Conservation (phyloP, 2,888 invertebrate genomes). For the Escarpia spicata region DNA sequence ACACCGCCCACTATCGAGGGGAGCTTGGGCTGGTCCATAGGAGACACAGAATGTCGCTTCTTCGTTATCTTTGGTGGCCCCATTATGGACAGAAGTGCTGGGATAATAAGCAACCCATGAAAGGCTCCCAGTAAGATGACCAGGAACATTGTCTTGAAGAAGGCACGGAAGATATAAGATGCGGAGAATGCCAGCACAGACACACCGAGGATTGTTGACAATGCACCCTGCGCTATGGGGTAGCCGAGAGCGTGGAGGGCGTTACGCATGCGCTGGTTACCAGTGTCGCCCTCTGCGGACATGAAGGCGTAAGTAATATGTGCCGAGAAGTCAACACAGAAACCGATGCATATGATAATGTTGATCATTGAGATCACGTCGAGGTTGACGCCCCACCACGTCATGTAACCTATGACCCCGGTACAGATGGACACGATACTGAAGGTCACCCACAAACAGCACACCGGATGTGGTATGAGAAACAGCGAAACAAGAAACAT, state of each 20-base stretch:
- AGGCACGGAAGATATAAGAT: conserved; percentile 31
- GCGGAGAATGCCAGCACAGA: conserved; percentile 30
- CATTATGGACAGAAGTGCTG: conserved; percentile 28
- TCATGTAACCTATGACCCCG: conserved; percentile 96
- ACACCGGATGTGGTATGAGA: conserved; percentile 90
- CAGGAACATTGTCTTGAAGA: conserved; percentile 36
- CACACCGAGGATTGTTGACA: conserved; percentile 73
- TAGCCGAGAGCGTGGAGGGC: conserved; percentile 88
- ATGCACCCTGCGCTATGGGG: conserved; percentile 90
- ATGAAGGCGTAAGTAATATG: conserved; percentile 94
- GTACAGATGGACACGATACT: conserved; percentile 93
- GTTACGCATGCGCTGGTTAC: conserved; percentile 83
- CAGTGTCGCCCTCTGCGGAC: conserved; percentile 84
- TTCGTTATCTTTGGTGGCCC: not conserved
- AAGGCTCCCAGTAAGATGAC: conserved; percentile 32
- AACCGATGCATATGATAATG: conserved; percentile 95
- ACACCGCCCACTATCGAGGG: not conserved
- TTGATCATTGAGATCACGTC: conserved; percentile 90
- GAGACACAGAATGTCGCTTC: not conserved
- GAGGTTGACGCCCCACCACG: conserved; percentile 91
- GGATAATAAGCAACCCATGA: conserved; percentile 32
- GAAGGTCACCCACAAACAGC: conserved; percentile 93
- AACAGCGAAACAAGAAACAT: conserved; percentile 95
- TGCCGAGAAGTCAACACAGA: conserved; percentile 94
- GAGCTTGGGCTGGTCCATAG: not conserved